These are phyloP conservation scores for Daubentonia madagascariensis DNA, from an alignment of 2,113 vertebrate species.

Conservation along the genomic window DNA sequence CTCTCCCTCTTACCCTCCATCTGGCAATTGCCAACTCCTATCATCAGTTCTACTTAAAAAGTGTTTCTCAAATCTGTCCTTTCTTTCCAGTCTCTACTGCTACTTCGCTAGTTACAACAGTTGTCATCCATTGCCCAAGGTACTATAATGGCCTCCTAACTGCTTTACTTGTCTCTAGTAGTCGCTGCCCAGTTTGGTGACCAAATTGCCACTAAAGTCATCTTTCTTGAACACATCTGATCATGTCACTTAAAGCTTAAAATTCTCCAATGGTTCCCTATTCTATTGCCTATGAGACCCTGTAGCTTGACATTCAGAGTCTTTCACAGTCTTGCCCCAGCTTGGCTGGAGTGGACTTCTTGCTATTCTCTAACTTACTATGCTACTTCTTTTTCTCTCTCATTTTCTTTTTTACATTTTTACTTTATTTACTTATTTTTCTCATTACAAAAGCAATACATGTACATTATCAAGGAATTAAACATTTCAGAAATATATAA, in stretches of 20 bases:
- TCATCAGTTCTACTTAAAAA: neutral
- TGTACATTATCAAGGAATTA: neutral
- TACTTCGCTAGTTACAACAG: neutral
- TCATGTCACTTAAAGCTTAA: neutral
- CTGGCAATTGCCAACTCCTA: neutral
- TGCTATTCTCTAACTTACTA: neutral
- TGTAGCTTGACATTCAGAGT: neutral
- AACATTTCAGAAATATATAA: neutral
- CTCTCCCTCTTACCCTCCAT: neutral
- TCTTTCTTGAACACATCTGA: neutral
- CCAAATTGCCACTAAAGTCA: neutral
- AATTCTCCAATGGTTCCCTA: neutral
- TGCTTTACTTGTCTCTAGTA: neutral
- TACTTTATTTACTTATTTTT: neutral
- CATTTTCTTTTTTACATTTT: neutral
- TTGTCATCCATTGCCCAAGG: neutral
- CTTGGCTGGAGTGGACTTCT: neutral
- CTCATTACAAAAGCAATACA: neutral
- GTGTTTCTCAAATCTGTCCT: neutral
- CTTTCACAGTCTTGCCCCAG: neutral
- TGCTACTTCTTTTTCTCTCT: neutral
- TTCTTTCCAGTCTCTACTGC: neutral
- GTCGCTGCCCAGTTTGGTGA: neutral
- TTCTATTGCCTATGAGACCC: neutral
- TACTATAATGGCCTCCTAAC: neutral